A percentile compares a stretch with the other conserved stretches of the same genome.
phyloP scores from a whole-genome alignment of 2,888 invertebrate species.

The Sialis lutaria region DNA sequence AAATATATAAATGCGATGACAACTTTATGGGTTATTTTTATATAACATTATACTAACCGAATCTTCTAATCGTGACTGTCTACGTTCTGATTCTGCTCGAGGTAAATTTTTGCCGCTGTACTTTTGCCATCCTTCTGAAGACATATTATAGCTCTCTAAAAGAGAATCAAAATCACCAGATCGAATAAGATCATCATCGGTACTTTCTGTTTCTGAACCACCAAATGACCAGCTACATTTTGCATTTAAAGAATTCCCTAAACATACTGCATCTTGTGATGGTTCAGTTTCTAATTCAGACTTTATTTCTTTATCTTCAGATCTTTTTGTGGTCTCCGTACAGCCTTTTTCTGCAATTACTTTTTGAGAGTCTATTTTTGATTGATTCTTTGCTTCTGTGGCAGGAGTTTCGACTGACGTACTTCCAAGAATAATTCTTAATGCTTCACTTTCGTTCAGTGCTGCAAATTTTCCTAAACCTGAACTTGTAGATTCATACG shows the following conservation, averaged over 20 bases:
- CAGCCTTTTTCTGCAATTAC: too few relatives aligned
- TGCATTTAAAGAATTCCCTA: conserved; percentile 47
- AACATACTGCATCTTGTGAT: conserved; percentile 13
- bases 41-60: background rate
- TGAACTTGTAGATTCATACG: conserved; percentile 25
- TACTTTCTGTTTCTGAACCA: conserved; percentile 13
- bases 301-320: too few relatives aligned
- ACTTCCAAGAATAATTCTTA: conserved; percentile 47
- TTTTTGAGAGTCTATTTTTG: background rate
- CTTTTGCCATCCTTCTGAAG: conserved; percentile 34
- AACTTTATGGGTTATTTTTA: background rate
- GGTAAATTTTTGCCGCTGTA: conserved; percentile 12
- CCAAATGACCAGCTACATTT: conserved; percentile 46
- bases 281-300: background rate
- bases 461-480: conserved; percentile 31
- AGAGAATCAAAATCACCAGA: conserved; percentile 30
- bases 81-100: background rate
- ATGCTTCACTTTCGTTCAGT: conserved; percentile 52
- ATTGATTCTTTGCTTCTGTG: conserved; percentile 10
- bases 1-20: background rate
- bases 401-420: conserved; percentile 16
- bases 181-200: conserved; percentile 1
- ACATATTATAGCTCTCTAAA: conserved; percentile 36
- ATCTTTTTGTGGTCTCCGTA: too few relatives aligned
- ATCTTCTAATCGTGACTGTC: background rate